Conservation (phyloP, 1,140 invertebrate genomes). For the Monochamus saltuarius region DNA sequence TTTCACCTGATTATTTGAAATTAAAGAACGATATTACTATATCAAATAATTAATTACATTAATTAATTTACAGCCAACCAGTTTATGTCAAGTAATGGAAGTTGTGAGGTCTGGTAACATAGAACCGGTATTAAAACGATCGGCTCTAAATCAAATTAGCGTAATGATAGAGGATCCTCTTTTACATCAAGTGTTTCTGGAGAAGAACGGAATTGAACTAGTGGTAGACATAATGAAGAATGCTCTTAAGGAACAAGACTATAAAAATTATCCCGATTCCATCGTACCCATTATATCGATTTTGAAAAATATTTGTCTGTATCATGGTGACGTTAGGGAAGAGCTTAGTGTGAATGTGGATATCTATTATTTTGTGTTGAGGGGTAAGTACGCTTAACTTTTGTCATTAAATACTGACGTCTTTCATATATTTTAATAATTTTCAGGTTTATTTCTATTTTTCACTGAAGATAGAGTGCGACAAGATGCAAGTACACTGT, state of each 20-base stretch:
- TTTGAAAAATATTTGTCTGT: conserved; percentile 59
- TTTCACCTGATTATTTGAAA: no score
- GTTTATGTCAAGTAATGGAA: conserved; percentile 52
- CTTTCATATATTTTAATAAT: no score
- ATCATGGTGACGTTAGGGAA: conserved; percentile 54
- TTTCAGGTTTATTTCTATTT: conserved; percentile 58
- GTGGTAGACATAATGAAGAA: conserved; percentile 49
- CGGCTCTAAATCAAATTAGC: conserved; percentile 60
- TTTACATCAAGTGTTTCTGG: conserved; percentile 56
- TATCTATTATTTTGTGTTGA: conserved; percentile 57
- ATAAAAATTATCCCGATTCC: conserved; percentile 64
- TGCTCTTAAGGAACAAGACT: conserved; percentile 61
- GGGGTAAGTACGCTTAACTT: conserved; percentile 62
- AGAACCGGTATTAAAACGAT: conserved; percentile 59
- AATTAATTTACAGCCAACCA: conserved; percentile 50
- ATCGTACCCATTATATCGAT: conserved; percentile 62
- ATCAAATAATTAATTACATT: no score
- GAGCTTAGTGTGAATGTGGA: conserved; percentile 56
- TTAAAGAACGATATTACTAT: no score
- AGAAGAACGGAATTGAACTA: conserved; percentile 47
- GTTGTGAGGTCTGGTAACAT: conserved; percentile 50
- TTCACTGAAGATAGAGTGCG: conserved; percentile 56
- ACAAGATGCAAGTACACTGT: conserved; percentile 52
- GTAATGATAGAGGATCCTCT: conserved; percentile 60
- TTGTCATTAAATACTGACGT: no score